phyloP scores from a whole-genome alignment of 1,140 invertebrate genomes.

The Lepidotrigona ventralis region DNA sequence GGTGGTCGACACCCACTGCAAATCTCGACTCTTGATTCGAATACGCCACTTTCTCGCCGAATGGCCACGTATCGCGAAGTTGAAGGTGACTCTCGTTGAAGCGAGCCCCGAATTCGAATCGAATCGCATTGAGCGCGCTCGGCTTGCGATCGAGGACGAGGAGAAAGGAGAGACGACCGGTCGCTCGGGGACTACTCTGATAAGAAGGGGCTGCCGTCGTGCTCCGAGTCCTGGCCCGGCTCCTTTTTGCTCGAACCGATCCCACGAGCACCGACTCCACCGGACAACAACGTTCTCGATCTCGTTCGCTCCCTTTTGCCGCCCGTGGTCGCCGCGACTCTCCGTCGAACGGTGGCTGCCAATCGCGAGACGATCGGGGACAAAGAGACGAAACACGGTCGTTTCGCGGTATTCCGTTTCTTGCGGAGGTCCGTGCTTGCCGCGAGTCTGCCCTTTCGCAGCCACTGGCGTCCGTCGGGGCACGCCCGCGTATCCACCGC shows the following conservation, averaged over 20 bases:
- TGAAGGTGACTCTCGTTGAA: no score
- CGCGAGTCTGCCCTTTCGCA: constrained; percentile 33
- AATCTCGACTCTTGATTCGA: constrained; percentile 35
- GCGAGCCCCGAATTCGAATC: not conserved
- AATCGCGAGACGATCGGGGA: constrained; percentile 48
- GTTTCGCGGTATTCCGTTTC: constrained; percentile 68
- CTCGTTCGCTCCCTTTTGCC: not conserved
- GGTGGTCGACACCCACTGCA: constrained; percentile 70
- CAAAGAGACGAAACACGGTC: constrained; percentile 60
- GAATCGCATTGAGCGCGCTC: no score
- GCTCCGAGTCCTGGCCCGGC: constrained; percentile 30
- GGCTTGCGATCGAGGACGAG: not conserved
- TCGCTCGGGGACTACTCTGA: constrained; percentile 38
- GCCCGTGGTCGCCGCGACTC: constrained; percentile 17
- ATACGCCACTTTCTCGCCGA: no score
- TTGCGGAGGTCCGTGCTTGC: constrained; percentile 47
- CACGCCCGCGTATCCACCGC: constrained; percentile 37
- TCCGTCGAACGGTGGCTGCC: constrained; percentile 39
- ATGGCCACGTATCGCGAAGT: no score
- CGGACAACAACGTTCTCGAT: constrained; percentile 27
- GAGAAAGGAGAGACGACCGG: not conserved
- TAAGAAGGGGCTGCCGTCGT: constrained; percentile 51
- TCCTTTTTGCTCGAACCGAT: constrained; percentile 54
- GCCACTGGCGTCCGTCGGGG: constrained; percentile 8
- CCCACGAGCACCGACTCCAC: constrained; percentile 24